These are phyloP conservation scores for Gymnobelideus leadbeateri DNA, from an alignment of 2,113 vertebrate genomes.

Conservation along the genomic window DNA sequence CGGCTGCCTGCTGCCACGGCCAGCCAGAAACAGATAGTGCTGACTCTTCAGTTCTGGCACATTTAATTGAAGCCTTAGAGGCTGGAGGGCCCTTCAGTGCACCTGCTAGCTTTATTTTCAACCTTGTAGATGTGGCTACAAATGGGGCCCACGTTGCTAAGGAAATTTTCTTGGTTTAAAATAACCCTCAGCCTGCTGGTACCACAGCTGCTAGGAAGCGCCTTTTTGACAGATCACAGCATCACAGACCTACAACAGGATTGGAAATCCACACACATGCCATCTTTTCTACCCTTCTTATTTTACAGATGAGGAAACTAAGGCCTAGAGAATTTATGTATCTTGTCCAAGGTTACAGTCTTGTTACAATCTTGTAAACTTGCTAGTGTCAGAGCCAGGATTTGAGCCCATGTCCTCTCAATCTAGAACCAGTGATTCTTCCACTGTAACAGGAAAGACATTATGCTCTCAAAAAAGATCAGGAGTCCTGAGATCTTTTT, in stretches of 20 bases:
- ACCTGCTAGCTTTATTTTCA: background rate
- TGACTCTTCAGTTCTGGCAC: background rate
- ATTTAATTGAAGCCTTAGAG: background rate
- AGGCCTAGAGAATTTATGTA: background rate
- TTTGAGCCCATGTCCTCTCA: background rate
- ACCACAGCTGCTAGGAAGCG: background rate
- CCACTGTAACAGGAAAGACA: background rate
- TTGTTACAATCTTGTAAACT: background rate
- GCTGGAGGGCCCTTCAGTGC: background rate
- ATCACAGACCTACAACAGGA: background rate
- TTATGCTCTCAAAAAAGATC: background rate
- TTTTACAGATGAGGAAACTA: background rate
- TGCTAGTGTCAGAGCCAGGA: background rate
- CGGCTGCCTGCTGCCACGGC: background rate
- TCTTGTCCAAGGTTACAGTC: background rate
- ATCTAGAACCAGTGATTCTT: background rate
- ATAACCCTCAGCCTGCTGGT: constrained; percentile 4
- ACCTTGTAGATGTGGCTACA: background rate
- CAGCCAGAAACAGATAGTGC: background rate
- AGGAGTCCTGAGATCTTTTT: background rate
- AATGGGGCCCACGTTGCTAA: background rate
- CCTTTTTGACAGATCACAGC: background rate
- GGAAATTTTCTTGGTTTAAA: background rate
- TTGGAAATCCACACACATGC: background rate
- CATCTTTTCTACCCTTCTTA: background rate